Evolutionary conservation across 2,797 vertebrate species (phyloP).

Genomic region (Crossoptilon crossoptilon): DNA sequence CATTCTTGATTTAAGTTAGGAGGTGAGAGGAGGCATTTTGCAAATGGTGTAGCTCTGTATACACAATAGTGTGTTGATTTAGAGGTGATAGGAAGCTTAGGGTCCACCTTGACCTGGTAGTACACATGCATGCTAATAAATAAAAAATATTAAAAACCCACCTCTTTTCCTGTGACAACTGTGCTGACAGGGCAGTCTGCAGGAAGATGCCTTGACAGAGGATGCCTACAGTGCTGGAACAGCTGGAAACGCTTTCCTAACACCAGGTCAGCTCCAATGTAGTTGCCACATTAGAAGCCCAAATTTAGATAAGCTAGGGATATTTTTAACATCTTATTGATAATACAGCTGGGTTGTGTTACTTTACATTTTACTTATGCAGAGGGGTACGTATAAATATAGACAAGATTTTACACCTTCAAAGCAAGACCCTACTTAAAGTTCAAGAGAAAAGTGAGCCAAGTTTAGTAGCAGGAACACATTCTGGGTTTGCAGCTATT

Average conservation of each 20-base stretch:
- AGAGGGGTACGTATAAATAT: background rate
- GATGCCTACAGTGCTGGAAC: background rate
- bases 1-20: background rate
- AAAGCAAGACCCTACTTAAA: slow-evolving; percentile 3
- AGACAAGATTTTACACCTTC: background rate
- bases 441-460: background rate
- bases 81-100: background rate
- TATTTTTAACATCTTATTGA: background rate
- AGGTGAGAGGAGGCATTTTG: background rate
- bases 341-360: background rate
- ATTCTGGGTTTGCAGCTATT: background rate
- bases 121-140: background rate
- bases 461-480: background rate
- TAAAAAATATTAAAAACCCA: too few species aligned
- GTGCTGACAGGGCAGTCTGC: background rate
- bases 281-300: background rate
- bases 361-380: background rate
- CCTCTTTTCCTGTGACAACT: background rate
- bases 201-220: background rate
- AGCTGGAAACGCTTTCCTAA: background rate
- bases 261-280: background rate
- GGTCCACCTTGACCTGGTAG: background rate
- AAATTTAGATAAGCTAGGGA: background rate
- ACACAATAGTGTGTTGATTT: background rate
- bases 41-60: background rate